phyloP scores from a whole-genome alignment of 2,888 invertebrate genomes.

The Neria commutata region DNA sequence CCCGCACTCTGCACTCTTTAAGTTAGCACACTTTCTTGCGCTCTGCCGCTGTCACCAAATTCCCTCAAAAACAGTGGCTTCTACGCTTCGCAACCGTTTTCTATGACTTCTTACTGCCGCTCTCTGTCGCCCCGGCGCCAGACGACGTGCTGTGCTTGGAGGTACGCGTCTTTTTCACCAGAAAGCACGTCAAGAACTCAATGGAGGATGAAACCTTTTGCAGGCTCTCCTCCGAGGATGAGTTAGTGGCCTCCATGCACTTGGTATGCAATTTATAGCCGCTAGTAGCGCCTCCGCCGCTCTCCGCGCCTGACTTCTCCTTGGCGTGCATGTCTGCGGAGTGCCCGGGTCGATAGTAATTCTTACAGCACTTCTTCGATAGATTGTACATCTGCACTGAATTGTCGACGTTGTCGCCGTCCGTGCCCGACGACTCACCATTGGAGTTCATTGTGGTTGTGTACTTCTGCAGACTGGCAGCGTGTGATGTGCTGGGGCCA shows the following conservation, averaged over 20 bases:
- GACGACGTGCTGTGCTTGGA: constrained; percentile 35
- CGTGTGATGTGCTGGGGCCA: constrained; percentile 13
- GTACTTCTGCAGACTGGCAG: constrained; percentile 27
- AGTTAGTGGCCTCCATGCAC: constrained; percentile 40
- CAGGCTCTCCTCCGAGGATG: constrained; percentile 58
- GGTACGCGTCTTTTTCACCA: constrained; percentile 55
- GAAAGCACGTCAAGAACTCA: constrained; percentile 58
- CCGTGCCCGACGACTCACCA: too few relatives aligned
- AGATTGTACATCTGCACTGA: constrained; percentile 58
- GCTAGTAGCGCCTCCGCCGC: constrained; percentile 6
- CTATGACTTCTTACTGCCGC: constrained; percentile 52
- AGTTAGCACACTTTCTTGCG: neutral
- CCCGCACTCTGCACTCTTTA: neutral
- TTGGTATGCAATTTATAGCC: constrained; percentile 38
- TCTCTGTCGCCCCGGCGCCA: constrained; percentile 30
- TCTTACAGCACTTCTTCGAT: constrained; percentile 58
- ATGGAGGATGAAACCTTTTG: constrained; percentile 58
- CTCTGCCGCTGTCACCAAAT: neutral
- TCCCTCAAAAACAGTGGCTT: constrained; percentile 31
- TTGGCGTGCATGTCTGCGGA: constrained; percentile 17
- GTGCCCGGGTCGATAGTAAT: constrained; percentile 51
- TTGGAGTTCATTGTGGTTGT: constrained; percentile 35
- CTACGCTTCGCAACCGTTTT: constrained; percentile 41
- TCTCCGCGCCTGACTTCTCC: neutral
- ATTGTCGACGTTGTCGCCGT: constrained; percentile 55